Conservation (phyloP, 2,888 invertebrate species). For the Baccha elongata region DNA sequence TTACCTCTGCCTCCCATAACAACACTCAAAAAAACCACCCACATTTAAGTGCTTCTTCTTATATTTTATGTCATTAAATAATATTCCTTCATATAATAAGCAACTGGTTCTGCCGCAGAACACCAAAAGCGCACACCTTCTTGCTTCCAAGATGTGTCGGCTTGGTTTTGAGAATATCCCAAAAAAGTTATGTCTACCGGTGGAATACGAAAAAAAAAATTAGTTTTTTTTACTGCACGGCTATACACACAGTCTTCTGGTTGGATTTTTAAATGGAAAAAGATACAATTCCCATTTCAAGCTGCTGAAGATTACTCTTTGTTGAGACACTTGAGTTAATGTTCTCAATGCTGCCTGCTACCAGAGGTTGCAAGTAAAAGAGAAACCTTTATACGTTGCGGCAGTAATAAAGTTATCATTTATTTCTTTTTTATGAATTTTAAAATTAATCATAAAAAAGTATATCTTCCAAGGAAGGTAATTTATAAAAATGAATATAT, state of each 20-base stretch:
- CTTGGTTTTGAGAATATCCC: not conserved
- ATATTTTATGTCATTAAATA: slow-evolving; percentile 40
- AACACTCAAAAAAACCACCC: not conserved
- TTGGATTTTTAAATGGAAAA: slow-evolving; percentile 26
- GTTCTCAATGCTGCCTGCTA: not conserved
- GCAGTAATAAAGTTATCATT: slow-evolving; percentile 14
- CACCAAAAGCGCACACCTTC: slow-evolving; percentile 20
- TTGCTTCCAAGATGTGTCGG: not conserved
- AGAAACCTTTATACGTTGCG: slow-evolving; percentile 38
- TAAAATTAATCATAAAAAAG: slow-evolving; percentile 25
- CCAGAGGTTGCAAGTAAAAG: slow-evolving; percentile 1
- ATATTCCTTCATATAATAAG: slow-evolving; percentile 35
- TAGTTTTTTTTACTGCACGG: slow-evolving; percentile 63
- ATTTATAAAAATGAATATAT: slow-evolving; percentile 4
- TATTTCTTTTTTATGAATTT: slow-evolving; percentile 1
- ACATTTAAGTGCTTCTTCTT: slow-evolving; percentile 26
- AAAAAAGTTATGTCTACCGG: slow-evolving; percentile 36
- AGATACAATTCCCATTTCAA: slow-evolving; percentile 24
- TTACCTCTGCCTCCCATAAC: not conserved
- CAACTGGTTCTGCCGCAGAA: slow-evolving; percentile 35
- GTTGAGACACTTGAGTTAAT: slow-evolving; percentile 36
- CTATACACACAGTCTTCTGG: slow-evolving; percentile 46
- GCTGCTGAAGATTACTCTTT: slow-evolving; percentile 23
- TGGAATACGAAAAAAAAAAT: slow-evolving; percentile 34
- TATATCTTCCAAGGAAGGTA: slow-evolving; percentile 8